Evolutionary conservation across 2,113 vertebrate genomes (phyloP).

Genomic region (Spizaetus ornatus): DNA sequence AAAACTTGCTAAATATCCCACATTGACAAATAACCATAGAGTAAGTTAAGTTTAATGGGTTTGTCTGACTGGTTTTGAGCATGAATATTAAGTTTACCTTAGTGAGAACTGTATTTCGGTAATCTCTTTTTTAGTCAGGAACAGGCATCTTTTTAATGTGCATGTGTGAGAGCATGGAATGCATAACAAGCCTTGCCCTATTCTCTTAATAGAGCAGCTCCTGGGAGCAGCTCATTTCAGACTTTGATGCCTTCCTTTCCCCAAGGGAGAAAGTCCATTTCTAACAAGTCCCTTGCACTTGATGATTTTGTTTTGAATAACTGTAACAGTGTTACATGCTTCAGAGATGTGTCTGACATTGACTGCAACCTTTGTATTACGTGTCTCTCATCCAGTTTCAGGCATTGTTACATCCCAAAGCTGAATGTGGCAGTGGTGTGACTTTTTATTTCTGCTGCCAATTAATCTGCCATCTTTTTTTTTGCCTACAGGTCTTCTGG

Average conservation of each 20-base stretch:
- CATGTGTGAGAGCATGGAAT: background rate
- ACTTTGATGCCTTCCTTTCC: background rate
- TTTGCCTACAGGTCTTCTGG: background rate
- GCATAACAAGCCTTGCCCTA: background rate
- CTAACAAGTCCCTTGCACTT: background rate
- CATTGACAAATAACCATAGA: background rate
- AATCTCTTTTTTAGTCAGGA: background rate
- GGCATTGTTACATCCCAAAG: background rate
- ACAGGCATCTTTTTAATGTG: background rate
- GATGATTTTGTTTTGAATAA: slow-evolving; percentile 26
- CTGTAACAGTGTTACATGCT: background rate
- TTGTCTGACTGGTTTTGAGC: background rate
- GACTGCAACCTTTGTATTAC: background rate
- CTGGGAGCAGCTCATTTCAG: background rate
- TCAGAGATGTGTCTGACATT: background rate
- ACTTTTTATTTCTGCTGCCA: slow-evolving; percentile 18
- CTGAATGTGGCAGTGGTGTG: background rate
- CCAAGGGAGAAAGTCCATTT: background rate
- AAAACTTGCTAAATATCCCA: background rate
- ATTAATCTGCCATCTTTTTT: slow-evolving; percentile 5
- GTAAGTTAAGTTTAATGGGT: background rate
- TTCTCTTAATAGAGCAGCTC: background rate
- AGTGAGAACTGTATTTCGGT: background rate
- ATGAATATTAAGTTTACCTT: background rate
- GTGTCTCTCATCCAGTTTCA: background rate